Evolutionary conservation across 1,140 invertebrate genomes (phyloP), one percentile per base, ranked within the genome.

Genomic region (Atta colombica): DNA sequence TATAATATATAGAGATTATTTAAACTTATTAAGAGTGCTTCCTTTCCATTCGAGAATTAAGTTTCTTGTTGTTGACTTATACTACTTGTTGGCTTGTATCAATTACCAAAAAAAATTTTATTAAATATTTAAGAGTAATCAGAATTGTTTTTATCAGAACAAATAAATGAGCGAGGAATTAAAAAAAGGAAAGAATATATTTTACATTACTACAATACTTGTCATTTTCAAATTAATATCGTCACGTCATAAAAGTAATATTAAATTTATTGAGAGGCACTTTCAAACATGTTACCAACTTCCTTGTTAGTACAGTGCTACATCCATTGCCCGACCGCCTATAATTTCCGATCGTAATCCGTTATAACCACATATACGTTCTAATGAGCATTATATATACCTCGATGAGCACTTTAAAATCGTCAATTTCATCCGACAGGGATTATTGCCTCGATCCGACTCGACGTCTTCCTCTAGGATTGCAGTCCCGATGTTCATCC

Each of bases 271-370:
- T 28, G 65, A 14, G 8, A 25, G 63, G n/a, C 25, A 16, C 21
- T 66, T 55, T 80, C 49, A n/a, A 31, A 25, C 51, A 18, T 8
- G 66, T 82, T 28, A 71, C 16, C 14, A 16, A 65, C 60, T 72
- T 31, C n/a, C 16, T 58, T 39, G 14, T 45, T 45, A 71, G 61
- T 31, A 10, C 28, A 28, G 25, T 63, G 21, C 18, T 28, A 28
- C 16, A 31, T 25, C 21, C 18, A 25, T 53, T 31, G 51, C 35
- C 18, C 65, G 31, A 28, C 2, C 78, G 53, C 7, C 35, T 35
- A 21, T 82, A 82, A 82, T 72, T 35, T 31, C 35, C 39, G 25
- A 49, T 74, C 39, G 39, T 74, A 82, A 82, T 82, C 80, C 12
- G 14, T 72, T 58, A 71, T 39, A 21, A 18, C 60, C 49, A 10